Base-by-base conservation (phyloP, 2,113 vertebrate genomes). In the Columba livia region DNA sequence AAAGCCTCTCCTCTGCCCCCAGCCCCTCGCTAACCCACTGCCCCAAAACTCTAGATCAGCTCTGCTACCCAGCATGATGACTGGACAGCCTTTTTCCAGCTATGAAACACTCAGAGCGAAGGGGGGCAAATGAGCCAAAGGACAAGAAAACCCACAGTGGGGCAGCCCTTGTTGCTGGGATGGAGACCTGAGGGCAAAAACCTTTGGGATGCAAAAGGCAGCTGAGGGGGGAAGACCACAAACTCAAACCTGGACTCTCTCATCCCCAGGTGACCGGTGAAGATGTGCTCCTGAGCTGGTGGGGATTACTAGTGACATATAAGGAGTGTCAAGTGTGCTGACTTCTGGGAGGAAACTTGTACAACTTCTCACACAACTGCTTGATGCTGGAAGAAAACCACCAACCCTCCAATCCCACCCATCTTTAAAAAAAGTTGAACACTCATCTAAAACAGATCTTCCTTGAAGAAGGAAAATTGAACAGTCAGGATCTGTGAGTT, bases 1-100 rank as follows among this genome's bases (percentile, higher is more conserved):
- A 21, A 60, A 69, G 47, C 7, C 6, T 50, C 6, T 78, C 6
- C 28, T 72, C 4, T 6, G 71, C 1, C 1, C 0, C 1, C 9
- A 50, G 5, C 4, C 3, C 5, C 3, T 4, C 16, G 29, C 32
- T 56, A 54, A 38, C 6, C 14, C 21, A 34, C 12, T 36, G 12
- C 15, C 32, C 31, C 23, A 25, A 65, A 91, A 42, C 15, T 2
- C 38, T 14, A 5, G 14, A 23, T 58, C 28, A 44, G 13, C 10
- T 81, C 19, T 84, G 7, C 6, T 69, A 13, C 15, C 42, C 72
- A 42, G 31, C 21, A 17, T 18, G 34, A 28, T 9, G n/a, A 15
- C 47, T 31, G 11, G 7, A 40, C 24, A 87, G 21, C 15, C 36
- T 71, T 53, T 64, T 17, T 7, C 31, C 25, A 75, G 6, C 19